phyloP scores from a whole-genome alignment of 2,888 invertebrate genomes.

The Limnephilus lunatus region DNA sequence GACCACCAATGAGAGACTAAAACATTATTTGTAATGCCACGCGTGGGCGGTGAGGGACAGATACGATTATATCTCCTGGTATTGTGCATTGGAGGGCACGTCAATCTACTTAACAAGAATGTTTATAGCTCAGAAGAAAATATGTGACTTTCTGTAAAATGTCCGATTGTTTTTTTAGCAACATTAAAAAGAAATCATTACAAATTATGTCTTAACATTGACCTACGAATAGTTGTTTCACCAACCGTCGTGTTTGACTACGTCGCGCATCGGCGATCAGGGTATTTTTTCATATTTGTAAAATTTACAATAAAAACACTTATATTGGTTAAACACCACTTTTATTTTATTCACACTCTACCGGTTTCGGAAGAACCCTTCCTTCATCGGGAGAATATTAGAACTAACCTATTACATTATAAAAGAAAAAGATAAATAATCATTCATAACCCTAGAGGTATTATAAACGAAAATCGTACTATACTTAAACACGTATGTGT shows the following conservation, averaged over 20 bases:
- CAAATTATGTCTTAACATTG: background rate
- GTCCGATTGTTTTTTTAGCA: background rate
- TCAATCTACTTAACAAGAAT: background rate
- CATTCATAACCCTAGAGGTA: no score
- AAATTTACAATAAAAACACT: no score
- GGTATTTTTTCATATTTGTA: no score
- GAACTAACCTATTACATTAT: no score
- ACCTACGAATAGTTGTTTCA: background rate
- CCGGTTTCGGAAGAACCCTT: no score
- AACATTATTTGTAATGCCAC: background rate
- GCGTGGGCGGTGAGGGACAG: constrained; percentile 2
- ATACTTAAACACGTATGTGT: no score
- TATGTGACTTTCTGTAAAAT: background rate
- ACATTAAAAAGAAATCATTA: background rate
- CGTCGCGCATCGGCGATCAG: background rate
- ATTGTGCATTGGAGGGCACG: background rate
- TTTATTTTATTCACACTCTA: no score
- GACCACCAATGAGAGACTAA: background rate
- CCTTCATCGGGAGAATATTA: no score
- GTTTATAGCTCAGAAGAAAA: background rate
- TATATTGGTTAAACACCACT: no score
- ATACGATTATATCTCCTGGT: background rate
- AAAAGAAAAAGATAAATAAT: no score
- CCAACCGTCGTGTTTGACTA: background rate
- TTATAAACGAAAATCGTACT: no score